Conservation (phyloP, 2,113 vertebrate genomes). For the Ciconia stormi region DNA sequence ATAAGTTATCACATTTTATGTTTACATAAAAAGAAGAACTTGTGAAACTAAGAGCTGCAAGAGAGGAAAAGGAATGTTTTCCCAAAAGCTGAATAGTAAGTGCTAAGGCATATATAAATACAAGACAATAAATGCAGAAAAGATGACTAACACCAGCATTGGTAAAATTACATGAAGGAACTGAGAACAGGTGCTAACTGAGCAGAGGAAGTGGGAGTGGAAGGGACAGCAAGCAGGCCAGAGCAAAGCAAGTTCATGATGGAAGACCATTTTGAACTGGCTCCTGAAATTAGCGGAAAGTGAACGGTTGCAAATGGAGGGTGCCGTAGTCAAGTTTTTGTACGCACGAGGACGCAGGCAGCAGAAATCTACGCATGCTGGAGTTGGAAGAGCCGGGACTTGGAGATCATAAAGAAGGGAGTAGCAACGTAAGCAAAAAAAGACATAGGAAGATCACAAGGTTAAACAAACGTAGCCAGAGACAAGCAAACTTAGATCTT, state of each 20-base stretch:
- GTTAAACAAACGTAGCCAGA: neutral
- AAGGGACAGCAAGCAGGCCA: neutral
- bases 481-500: neutral
- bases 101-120: neutral
- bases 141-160: accelerated
- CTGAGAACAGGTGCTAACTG: neutral
- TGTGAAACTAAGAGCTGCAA: neutral
- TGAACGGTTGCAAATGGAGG: neutral
- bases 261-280: neutral
- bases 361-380: slow-evolving; percentile 24
- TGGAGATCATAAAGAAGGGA: neutral
- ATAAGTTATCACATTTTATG: neutral
- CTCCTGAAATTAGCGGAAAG: neutral
- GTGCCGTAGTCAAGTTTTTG: neutral
- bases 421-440: neutral
- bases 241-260: neutral
- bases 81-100: neutral
- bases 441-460: neutral
- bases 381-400: neutral
- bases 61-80: neutral
- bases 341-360: neutral
- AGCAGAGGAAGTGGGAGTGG: neutral
- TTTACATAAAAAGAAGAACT: neutral
- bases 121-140: neutral
- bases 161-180: neutral